Percentiles rank a stretch among this genome's conserved stretches.
These are phyloP conservation scores for Synanthedon tipuliformis DNA, from an alignment of 2,888 invertebrate genomes.

Conservation along the genomic window DNA sequence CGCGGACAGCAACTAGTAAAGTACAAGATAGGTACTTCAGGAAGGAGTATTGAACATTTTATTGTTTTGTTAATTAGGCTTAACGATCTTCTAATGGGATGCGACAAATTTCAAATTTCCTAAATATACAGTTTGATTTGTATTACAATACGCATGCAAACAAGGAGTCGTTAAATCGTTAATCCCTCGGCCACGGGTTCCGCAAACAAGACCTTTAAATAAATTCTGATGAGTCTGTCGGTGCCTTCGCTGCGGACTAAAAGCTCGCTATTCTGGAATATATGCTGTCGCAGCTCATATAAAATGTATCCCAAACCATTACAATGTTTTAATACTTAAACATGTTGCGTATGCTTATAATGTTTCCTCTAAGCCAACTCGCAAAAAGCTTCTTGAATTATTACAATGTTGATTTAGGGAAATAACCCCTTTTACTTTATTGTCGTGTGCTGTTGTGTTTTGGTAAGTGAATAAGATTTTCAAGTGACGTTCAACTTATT, in stretches of 20 bases:
- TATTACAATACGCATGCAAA: background rate
- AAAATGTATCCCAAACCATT: slow-evolving; percentile 26
- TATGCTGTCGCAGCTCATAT: slow-evolving; percentile 40
- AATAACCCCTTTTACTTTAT: too few relatives aligned
- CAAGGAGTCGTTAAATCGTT: slow-evolving; percentile 6
- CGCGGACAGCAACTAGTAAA: too few relatives aligned
- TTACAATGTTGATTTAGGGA: background rate
- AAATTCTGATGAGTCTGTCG: slow-evolving; percentile 31
- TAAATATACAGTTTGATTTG: background rate
- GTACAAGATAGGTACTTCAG: too few relatives aligned
- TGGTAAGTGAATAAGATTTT: too few relatives aligned
- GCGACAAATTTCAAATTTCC: too few relatives aligned
- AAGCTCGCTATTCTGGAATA: slow-evolving; percentile 10
- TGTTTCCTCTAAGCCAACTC: background rate
- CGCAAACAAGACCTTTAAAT: slow-evolving; percentile 21
- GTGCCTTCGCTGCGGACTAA: slow-evolving; percentile 18
- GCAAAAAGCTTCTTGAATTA: background rate
- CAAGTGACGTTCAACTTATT: too few relatives aligned
- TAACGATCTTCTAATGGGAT: too few relatives aligned
- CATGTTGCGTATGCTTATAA: too few relatives aligned
- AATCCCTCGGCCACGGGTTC: slow-evolving; percentile 7
- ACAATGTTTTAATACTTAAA: background rate
- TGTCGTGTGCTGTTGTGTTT: too few relatives aligned
- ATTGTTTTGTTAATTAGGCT: too few relatives aligned
- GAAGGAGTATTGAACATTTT: too few relatives aligned